Percentiles rank a stretch among this genome's conserved stretches.
phyloP scores from a whole-genome alignment of 2,113 vertebrate species.

The Eira barbara region DNA sequence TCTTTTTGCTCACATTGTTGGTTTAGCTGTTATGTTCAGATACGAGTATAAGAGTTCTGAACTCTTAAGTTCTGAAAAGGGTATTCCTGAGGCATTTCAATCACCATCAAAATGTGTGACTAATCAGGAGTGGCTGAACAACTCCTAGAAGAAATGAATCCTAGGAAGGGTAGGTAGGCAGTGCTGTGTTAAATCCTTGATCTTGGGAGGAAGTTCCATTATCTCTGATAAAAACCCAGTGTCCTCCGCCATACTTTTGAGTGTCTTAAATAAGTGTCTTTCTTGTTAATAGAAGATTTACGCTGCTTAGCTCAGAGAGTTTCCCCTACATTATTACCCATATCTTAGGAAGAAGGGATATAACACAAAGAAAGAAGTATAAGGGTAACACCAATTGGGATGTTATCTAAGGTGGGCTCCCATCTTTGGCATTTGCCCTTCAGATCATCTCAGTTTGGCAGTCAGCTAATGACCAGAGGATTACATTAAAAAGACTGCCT shows the following conservation, averaged over 20 bases:
- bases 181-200: background rate
- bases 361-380: background rate
- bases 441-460: background rate
- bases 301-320: background rate
- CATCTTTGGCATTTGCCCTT: background rate
- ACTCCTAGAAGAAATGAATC: background rate
- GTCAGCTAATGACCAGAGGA: background rate
- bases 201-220: background rate
- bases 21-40: background rate
- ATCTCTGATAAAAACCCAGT: background rate
- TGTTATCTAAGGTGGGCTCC: background rate
- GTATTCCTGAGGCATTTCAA: background rate
- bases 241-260: background rate
- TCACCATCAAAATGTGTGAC: background rate
- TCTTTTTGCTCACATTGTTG: background rate
- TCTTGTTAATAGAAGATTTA: background rate
- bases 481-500: background rate
- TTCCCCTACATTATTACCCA: background rate
- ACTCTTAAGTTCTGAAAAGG: background rate
- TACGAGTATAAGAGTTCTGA: background rate
- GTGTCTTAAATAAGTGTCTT: background rate
- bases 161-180: background rate
- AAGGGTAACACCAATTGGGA: background rate
- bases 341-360: background rate
- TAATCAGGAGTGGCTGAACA: background rate